Evolutionary conservation across 2,797 vertebrate species (phyloP), one percentile per base, ranked within the genome.

Genomic region (Pteropus rufus): DNA sequence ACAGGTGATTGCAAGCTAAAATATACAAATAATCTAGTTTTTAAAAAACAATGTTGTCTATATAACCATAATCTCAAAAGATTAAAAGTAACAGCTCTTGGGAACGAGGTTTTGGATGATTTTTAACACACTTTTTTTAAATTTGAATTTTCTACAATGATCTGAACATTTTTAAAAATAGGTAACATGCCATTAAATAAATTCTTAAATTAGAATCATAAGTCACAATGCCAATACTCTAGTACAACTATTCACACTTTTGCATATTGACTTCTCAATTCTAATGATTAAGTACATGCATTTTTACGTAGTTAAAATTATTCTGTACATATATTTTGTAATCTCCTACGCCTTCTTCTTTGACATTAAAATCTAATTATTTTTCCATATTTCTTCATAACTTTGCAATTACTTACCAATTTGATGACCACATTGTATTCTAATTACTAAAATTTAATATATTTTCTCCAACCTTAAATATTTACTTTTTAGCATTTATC

Each of bases 151-250:
- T 94, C 41, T 60, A 49, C 15, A 70, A 4, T 76, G 60, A 89
- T 86, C 26, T 91, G 15, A 84, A 62, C 34, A 81, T 80, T 92
- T 60, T 52, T 92, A 80, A 91, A 86, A 91, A 58, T 88, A 58
- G 15, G 26, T 79, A 75, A 77, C 12, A 41, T 75, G 3, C 21
- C 6, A 46, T 23, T 83, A 36, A 91, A 26, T 89, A 83, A 89
- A 49, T 85, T 89, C 10, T 56, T 87, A 60, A 69, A 44, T 54
- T 60, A 75, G 49, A 88, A 77, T 41, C 31, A 11, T 86, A 82
- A 67, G 77, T 88, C 41, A 73, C 21, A 75, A 49, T 90, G 21
- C 39, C 29, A 95, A 0, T 86, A 58, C 3, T 86, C 5, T 46
- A 77, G 75, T 88, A 80, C 4, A 93, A 18, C 10, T 89, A 36